Evolutionary conservation across 2,888 invertebrate genomes (phyloP).

Genomic region (Chaetogeoica ovagalla): DNA sequence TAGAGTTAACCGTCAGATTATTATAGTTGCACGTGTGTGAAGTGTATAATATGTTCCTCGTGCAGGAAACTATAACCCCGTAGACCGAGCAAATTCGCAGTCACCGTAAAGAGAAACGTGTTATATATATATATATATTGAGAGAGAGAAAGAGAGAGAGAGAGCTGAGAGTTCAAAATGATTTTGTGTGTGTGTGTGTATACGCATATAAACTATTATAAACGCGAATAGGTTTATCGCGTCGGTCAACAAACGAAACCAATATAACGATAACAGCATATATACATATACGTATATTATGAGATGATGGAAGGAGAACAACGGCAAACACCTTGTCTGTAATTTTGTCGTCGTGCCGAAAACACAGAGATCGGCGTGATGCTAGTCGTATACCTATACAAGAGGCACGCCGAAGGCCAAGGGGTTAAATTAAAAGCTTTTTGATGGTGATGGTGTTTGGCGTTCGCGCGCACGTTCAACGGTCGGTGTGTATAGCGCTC

Average conservation of each 20-base stretch:
- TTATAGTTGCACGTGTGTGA: background rate
- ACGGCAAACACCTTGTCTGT: conserved; percentile 16
- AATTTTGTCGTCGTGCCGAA: background rate
- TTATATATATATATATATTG: background rate
- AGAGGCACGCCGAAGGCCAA: too few relatives aligned
- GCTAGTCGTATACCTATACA: too few relatives aligned
- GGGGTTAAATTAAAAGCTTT: conserved; percentile 49
- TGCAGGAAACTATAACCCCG: too few relatives aligned
- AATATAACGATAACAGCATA: conserved; percentile 10
- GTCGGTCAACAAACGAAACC: background rate
- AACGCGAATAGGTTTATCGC: background rate
- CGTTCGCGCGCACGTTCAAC: background rate
- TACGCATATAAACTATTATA: too few relatives aligned
- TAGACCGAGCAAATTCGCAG: too few relatives aligned
- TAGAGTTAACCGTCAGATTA: conserved; percentile 37
- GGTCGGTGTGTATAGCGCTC: too few relatives aligned
- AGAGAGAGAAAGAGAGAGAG: too few relatives aligned
- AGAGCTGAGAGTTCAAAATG: too few relatives aligned
- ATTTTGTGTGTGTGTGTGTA: too few relatives aligned
- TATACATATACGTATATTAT: too few relatives aligned
- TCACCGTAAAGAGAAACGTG: background rate
- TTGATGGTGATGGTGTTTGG: background rate
- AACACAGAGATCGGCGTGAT: too few relatives aligned
- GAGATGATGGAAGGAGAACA: background rate
- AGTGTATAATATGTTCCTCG: background rate